Evolutionary conservation across 1,140 invertebrate species (phyloP).

Genomic region (Leptestheria dahalacensis): DNA sequence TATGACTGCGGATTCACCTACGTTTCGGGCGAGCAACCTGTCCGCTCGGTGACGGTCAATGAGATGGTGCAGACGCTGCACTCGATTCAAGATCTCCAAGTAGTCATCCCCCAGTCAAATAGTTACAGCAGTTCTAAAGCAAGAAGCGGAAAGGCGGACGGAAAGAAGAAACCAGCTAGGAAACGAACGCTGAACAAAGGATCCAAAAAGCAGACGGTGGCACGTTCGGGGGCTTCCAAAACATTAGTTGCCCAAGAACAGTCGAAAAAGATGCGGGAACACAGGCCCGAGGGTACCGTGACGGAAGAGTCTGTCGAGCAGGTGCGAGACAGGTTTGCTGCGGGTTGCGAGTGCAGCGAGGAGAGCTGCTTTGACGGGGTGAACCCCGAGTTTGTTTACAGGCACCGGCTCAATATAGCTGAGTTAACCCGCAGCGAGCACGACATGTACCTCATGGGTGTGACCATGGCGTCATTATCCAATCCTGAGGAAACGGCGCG

Average conservation of each 20-base stretch:
- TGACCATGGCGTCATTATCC: slow-evolving; percentile 58
- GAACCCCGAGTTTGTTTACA: slow-evolving; percentile 53
- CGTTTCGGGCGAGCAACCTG: not conserved
- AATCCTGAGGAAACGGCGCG: slow-evolving; percentile 54
- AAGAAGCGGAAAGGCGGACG: not conserved
- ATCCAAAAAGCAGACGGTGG: not conserved
- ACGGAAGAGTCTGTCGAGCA: slow-evolving; percentile 40
- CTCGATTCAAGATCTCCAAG: not conserved
- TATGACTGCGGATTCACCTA: not conserved
- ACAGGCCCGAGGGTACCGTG: slow-evolving; percentile 22
- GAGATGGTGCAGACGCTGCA: not conserved
- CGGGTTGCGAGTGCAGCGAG: slow-evolving; percentile 59
- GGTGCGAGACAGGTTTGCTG: slow-evolving; percentile 48
- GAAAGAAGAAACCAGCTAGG: not conserved
- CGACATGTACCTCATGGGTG: slow-evolving; percentile 61
- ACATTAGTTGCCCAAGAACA: not conserved
- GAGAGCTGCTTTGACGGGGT: slow-evolving; percentile 53
- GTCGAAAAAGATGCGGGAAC: slow-evolving; percentile 14
- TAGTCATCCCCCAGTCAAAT: no score
- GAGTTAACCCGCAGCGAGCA: slow-evolving; percentile 54
- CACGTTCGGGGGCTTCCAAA: not conserved
- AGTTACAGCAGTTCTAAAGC: no score
- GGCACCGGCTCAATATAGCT: slow-evolving; percentile 56
- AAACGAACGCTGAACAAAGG: not conserved
- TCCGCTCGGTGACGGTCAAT: not conserved